Conservation (phyloP, 1,140 invertebrate species). For the Diachasmimorpha longicaudata region DNA sequence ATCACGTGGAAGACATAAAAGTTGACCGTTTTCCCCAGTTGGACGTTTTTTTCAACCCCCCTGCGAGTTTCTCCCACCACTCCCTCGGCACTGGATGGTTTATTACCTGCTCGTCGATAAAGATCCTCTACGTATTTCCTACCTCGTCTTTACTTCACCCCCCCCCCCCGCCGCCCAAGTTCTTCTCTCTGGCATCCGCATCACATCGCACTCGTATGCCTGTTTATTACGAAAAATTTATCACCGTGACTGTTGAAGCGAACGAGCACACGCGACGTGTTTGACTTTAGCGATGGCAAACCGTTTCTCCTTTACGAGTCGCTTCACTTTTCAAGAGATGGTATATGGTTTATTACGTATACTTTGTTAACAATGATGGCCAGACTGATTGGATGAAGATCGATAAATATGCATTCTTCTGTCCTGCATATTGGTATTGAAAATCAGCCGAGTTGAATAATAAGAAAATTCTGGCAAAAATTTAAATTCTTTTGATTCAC, state of each 20-base stretch:
- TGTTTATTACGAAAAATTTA: slow-evolving; percentile 35
- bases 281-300: slow-evolving; percentile 15
- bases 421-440: too few relatives aligned
- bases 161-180: not conserved
- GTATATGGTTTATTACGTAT: not conserved
- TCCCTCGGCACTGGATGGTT: not conserved
- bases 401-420: not conserved
- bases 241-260: slow-evolving; percentile 17
- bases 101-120: slow-evolving; percentile 20
- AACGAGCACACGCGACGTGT: not conserved
- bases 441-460: too few relatives aligned
- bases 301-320: not conserved
- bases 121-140: slow-evolving; percentile 4
- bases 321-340: not conserved
- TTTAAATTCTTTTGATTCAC: too few relatives aligned
- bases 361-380: not conserved
- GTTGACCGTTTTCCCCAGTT: slow-evolving; percentile 25
- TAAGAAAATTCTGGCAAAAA: too few relatives aligned
- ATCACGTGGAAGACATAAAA: slow-evolving; percentile 24
- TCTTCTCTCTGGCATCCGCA: slow-evolving; percentile 7
- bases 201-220: slow-evolving; percentile 13
- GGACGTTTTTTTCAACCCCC: slow-evolving; percentile 8
- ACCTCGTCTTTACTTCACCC: not conserved
- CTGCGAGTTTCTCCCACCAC: not conserved
- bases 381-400: not conserved